Evolutionary conservation across 1,140 invertebrate genomes (phyloP).

Genomic region (Hylaeus anthracinus): DNA sequence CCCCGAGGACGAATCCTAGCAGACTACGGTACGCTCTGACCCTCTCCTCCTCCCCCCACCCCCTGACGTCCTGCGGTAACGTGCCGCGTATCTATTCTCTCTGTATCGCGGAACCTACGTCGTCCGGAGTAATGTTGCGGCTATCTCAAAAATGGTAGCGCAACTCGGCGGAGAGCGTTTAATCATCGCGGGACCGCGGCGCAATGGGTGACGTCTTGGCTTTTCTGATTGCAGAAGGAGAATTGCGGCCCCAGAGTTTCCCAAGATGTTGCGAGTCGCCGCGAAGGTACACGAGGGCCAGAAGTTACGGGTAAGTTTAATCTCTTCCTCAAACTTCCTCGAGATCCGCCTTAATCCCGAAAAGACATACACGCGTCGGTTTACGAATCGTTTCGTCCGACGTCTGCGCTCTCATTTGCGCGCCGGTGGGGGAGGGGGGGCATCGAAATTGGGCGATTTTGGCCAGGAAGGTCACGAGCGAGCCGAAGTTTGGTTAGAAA

Average conservation of each 20-base stretch:
- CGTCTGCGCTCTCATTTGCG: constrained; percentile 17
- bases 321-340: constrained; percentile 38
- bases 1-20: constrained; percentile 63
- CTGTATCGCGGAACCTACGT: neutral
- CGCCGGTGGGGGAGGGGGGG: too few relatives aligned
- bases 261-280: neutral
- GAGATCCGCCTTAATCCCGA: constrained; percentile 50
- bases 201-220: neutral
- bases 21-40: constrained; percentile 21
- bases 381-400: constrained; percentile 45
- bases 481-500: too few relatives aligned
- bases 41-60: neutral
- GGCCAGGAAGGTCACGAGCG: too few relatives aligned
- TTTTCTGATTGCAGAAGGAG: constrained; percentile 43
- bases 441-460: too few relatives aligned
- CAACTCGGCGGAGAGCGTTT: neutral
- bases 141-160: constrained; percentile 1
- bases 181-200: neutral
- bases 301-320: constrained; percentile 42
- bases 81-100: constrained; percentile 35
- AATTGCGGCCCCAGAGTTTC: too few relatives aligned
- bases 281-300: too few relatives aligned
- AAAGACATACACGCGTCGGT: constrained; percentile 54
- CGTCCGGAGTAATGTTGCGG: neutral
- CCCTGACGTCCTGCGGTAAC: neutral